Evolutionary conservation across 2,113 vertebrate genomes (phyloP), one percentile per base, ranked within the genome.

Genomic region (Lepus timidus): DNA sequence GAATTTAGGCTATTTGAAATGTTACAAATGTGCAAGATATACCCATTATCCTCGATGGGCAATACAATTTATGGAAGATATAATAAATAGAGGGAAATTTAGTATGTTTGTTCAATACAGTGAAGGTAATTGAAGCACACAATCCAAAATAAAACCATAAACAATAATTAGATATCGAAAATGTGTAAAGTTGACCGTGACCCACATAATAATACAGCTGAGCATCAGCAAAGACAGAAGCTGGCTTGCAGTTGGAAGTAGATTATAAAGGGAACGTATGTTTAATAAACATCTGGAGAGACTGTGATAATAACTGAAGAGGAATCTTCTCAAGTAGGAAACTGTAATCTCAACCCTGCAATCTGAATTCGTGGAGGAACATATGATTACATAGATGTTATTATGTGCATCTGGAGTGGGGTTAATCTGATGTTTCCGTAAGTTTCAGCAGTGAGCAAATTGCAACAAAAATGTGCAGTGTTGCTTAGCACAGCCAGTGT

Each of bases 281-380:
- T 91, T 97, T 97, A 96, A 97, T 97, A 97, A 97, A 97, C 97
- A 97, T 97, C 97, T 96, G 97, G 97, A 93, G 93, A 93, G 89
- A 92, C 93, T 94, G 90, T 75, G 86, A 96, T 90, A 90, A 87
- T 97, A 96, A 95, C 91, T 33, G 29, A 95, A 90, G 93, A 88
- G 89, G 67, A 94, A 87, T 95, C 91, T 95, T 95, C 64, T 25
- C 33, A 80, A 85, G 49, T 92, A 75, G 58, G 29, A 22, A 95
- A 85, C 67, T 94, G 68, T 82, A 83, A 86, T 89, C 95, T 94
- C 96, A 96, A 93, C 83, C 92, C 96, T 93, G 74, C 88, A 79
- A 9, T 97, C 85, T 95, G 91, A 87, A 91, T 97, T 96, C 94
- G 93, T 87, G 44, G 93, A 93, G 73, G 93, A 95, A 78, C 96